Base-by-base conservation (phyloP, 64 coral and sea anemone genomes). In the Porites australiensis region DNA sequence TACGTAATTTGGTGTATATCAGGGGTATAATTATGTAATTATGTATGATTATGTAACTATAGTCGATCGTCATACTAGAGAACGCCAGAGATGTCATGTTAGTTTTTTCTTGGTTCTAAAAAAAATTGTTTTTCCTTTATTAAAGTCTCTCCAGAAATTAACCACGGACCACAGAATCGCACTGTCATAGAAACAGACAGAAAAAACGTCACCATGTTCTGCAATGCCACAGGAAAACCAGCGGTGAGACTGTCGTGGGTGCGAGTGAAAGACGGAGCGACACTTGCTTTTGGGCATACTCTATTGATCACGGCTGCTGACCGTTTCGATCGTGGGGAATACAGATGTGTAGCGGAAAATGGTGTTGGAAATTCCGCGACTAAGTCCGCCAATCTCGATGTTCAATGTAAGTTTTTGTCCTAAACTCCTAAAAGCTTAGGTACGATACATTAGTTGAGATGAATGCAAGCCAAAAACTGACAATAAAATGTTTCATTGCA, bases 201-300 rank as follows among this genome's bases (percentile, higher is more conserved):
- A 3, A 54, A 18, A 51, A 46, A 48, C 6, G 53, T 94, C n/a
- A 90, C 64, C 4, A 62, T 97, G 64, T 88, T 44, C 70, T 97
- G 95, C 66, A 94, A 91, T 53, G 95, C 91, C 22, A 94, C 92
- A 77, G 92, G 92, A 2, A 82, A 20, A 48, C 95, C 95, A 74
- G 18, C 13, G 4, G 88, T 82, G 4, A 63, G 21, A 5, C 52
- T 97, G 52, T 69, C 79, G 4, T 97, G 95, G 95, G 70, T 75
- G 68, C 90, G 87, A 72, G 47, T 23, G 6, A 88, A 13, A 55
- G 18, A 73, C 44, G 86, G 45, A 3, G 22, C n/a, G 57, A 89
- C 48, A 58, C 11, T 97, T n/a, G 75, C 87, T 9, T 77, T 0
- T 11, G 77, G 75, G 16, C 50, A 87, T 20, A 50, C 44, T 14